A percentile compares a stretch with the other conserved stretches of the same genome.
phyloP scores from a whole-genome alignment of 2,888 invertebrate genomes.

The Drosophila niveifrons region DNA sequence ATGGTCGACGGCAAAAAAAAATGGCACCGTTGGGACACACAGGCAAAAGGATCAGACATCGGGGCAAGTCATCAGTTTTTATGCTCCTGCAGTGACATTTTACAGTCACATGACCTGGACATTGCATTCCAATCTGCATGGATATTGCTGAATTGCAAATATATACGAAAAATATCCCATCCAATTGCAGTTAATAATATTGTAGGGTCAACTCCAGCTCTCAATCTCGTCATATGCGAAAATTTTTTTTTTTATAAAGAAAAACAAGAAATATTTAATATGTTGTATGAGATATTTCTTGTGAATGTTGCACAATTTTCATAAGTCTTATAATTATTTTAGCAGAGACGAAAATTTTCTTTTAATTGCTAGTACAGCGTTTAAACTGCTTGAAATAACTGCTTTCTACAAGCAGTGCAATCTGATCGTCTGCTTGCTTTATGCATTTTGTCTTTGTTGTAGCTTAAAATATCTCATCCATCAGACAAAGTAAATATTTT shows the following conservation, averaged over 20 bases:
- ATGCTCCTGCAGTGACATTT: constrained; percentile 73
- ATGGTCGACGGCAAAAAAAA: constrained; percentile 27
- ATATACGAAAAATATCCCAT: constrained; percentile 18
- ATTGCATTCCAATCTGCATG: constrained; percentile 37
- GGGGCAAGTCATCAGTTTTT: constrained; percentile 78
- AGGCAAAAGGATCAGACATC: constrained; percentile 63
- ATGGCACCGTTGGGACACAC: constrained; percentile 70
- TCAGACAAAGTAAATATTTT: constrained; percentile 32
- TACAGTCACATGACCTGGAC: constrained; percentile 35
- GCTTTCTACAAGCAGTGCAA: neutral
- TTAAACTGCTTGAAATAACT: too few species aligned
- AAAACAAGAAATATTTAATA: constrained; percentile 27
- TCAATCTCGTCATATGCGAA: neutral
- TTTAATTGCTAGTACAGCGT: neutral
- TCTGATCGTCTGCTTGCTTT: neutral
- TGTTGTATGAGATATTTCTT: neutral
- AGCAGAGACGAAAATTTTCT: neutral
- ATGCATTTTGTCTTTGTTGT: neutral
- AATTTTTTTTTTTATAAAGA: neutral
- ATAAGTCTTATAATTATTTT: neutral
- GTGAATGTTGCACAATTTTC: neutral
- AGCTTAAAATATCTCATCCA: neutral
- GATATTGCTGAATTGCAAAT: constrained; percentile 51
- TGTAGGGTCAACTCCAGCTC: constrained; percentile 20
- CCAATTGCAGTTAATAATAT: constrained; percentile 59